Conservation (phyloP, 1,140 invertebrate species). For the Scaptodrosophila lebanonensis region DNA sequence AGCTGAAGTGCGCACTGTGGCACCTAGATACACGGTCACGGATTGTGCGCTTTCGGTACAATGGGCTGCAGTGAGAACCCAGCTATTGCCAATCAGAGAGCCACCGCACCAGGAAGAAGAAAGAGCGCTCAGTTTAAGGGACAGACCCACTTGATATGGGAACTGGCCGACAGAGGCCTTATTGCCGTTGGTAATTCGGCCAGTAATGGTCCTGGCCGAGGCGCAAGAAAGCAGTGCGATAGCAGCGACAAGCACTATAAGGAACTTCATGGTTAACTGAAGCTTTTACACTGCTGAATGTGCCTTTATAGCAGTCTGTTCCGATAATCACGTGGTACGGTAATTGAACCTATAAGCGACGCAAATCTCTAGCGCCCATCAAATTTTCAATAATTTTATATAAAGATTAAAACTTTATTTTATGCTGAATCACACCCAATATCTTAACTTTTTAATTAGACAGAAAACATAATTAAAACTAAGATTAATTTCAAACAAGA, state of each 20-base stretch:
- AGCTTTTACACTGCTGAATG: too few species aligned
- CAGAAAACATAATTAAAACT: slow-evolving; percentile 1
- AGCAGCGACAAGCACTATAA: too few species aligned
- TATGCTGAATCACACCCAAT: slow-evolving; percentile 6
- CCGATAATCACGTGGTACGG: too few species aligned
- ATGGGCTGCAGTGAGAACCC: slow-evolving; percentile 51
- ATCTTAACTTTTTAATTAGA: slow-evolving; percentile 5
- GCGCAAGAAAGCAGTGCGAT: too few species aligned
- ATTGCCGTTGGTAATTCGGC: slow-evolving; percentile 50
- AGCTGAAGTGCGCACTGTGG: slow-evolving; percentile 14
- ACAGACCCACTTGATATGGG: slow-evolving; percentile 52
- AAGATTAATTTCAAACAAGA: slow-evolving; percentile 35
- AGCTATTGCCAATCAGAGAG: slow-evolving; percentile 33
- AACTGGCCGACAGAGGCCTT: slow-evolving; percentile 40
- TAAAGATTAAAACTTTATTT: too few species aligned
- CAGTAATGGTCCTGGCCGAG: background rate
- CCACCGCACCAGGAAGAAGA: slow-evolving; percentile 56
- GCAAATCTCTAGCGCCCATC: too few species aligned
- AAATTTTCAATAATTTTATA: too few species aligned
- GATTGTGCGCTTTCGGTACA: slow-evolving; percentile 32
- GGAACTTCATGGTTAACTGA: too few species aligned
- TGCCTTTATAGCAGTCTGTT: too few species aligned
- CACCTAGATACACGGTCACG: slow-evolving; percentile 27
- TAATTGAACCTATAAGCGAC: too few species aligned
- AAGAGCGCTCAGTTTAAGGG: slow-evolving; percentile 28